Evolutionary conservation across 1,140 invertebrate species (phyloP).

Genomic region (Drosophila funebris): DNA sequence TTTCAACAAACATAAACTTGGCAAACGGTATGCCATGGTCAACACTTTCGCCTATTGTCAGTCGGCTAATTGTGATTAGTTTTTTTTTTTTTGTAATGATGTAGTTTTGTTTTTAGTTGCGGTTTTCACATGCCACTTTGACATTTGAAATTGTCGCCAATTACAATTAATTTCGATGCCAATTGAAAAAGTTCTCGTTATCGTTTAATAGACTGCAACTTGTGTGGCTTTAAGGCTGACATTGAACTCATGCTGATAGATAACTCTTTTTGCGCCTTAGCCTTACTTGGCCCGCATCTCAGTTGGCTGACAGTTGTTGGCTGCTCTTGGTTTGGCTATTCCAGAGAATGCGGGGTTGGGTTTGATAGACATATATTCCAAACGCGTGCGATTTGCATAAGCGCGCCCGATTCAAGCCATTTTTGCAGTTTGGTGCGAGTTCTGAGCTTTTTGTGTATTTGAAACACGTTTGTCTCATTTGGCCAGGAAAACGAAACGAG

Average conservation of each 20-base stretch:
- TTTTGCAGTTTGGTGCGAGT: constrained; percentile 25
- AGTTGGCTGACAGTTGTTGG: too few relatives aligned
- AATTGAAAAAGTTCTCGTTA: constrained; percentile 24
- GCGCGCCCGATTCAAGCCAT: constrained; percentile 47
- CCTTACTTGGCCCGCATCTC: constrained; percentile 6
- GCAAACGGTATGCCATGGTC: constrained; percentile 12
- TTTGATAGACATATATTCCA: constrained; percentile 18
- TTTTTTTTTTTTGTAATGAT: constrained; percentile 40
- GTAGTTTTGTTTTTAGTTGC: constrained; percentile 32
- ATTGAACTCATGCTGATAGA: constrained; percentile 23
- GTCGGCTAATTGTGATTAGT: constrained; percentile 22
- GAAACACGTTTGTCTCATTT: constrained; percentile 79
- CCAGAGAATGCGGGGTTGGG: neutral
- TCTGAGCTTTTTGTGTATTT: constrained; percentile 54
- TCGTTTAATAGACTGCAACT: constrained; percentile 13
- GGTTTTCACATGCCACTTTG: constrained; percentile 61
- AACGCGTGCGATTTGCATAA: constrained; percentile 58
- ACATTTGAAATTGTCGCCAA: constrained; percentile 68
- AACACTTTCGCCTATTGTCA: constrained; percentile 5
- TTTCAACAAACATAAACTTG: neutral
- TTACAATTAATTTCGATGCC: constrained; percentile 47
- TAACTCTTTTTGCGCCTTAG: too few relatives aligned
- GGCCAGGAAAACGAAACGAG: constrained; percentile 58
- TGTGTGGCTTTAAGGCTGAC: constrained; percentile 4
- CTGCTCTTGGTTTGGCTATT: too few relatives aligned